Base-by-base conservation (phyloP, 64 coral and sea anemone species). In the Acropora tenuis region DNA sequence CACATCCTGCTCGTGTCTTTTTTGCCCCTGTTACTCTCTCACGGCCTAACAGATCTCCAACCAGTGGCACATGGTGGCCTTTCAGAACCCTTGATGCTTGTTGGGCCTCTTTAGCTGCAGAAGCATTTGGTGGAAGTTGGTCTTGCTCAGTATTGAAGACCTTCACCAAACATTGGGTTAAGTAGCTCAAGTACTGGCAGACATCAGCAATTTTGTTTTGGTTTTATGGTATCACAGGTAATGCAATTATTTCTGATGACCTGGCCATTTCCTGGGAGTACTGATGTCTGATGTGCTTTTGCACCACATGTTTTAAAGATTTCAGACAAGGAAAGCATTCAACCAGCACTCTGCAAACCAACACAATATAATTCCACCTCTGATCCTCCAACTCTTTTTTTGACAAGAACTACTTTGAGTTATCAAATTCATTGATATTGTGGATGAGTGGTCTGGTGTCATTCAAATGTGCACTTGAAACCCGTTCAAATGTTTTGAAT, bases 171-270 rank as follows among this genome's bases (percentile, higher is more conserved):
- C 10, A 15, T 13, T 63, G 8, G 3, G 59, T 63, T 0, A 63
- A 0, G 41, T 76, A 12, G 46, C 9, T 47, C 15, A 76, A 20
- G 46, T 76, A 76, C 46, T n/a, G 74, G 13, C 74, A 76, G n/a
- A 76, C 46, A 76, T 76, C 74, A 43, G 6, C 40, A 3, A 76
- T 2, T 47, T 76, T 76, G 2, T 65, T 75, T 41, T 94, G 92
- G 16, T 94, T 94, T 17, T 50, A 89, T 7, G 92, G 92, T 11
- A 74, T 15, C 17, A 94, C 76, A 20, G 92, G 92, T 4, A 94
- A n/a, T 11, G 78, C 59, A 52, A 94, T 48, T 2, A 94, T 82
- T 5, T 67, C 57, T 59, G 92, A 94, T 76, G 79, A 73, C 47
- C 48, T 84, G 2, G 79, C 50, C 42, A 75, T 41, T 84, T 63